Evolutionary conservation across 1,140 invertebrate species (phyloP), one percentile per base, ranked within the genome.

Genomic region (Cephus cinctus): DNA sequence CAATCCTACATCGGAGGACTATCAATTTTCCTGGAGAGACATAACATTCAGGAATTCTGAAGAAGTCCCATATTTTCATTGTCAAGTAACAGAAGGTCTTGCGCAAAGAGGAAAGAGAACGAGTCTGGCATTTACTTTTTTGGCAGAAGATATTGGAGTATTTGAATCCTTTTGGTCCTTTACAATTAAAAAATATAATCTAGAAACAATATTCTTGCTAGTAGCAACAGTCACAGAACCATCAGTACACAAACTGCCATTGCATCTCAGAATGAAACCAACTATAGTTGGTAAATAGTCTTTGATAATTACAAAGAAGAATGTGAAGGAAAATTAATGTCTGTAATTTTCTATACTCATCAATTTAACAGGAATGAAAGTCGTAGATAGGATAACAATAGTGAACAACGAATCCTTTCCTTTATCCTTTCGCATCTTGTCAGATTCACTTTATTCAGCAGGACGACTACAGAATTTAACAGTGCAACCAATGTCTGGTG

Each of bases 141-240:
- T 68, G 5, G 63, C 77, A 4, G 61, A 67, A 16, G 40, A 65
- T 11, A 36, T 65, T 12, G 77, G 77, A 40, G 62, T 48, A 9
- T 77, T 69, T 27, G 73, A 78, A 59, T 67, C 66, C 11, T 71
- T 73, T 44, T 79, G 75, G 65, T 52, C 59, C 27, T 77, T 78
- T 35, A 52, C 46, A n/a, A 72, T 78, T 41, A 48, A 65, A 2
- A 61, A 69, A 55, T 72, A 74, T 43, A 54, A 71, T 40, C 30
- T 77, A 2, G 38, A 62, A 46, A 59, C 52, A 39, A 52, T 59
- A 18, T 76, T 79, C 40, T 50, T 78, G 1, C 41, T 79, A 1
- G 65, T 72, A n/a, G 73, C 61, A 2, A 52, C 45, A 5, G 76
- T 76, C 4, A 50, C 52, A 18, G 73, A 78, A 48, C 75, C 78